phyloP scores from a whole-genome alignment of 2,888 invertebrate genomes.

The Antitype chi region DNA sequence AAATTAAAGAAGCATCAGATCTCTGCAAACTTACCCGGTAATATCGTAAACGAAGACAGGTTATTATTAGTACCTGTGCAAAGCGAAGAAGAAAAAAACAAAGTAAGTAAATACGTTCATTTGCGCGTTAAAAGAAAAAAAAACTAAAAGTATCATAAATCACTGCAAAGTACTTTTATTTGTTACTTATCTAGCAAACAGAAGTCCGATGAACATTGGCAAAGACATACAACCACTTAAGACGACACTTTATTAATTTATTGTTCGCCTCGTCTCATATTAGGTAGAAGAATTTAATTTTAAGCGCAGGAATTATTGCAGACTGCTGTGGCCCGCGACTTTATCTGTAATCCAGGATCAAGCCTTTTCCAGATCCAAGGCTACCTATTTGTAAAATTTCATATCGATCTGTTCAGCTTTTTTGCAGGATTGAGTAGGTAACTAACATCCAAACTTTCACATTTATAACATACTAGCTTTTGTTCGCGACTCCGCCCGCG shows the following conservation, averaged over 20 bases:
- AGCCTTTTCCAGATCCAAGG: not conserved
- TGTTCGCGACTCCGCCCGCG: too few relatives aligned
- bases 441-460: not conserved
- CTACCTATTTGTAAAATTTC: not conserved
- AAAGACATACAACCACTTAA: slow-evolving; percentile 37
- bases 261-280: slow-evolving; percentile 24
- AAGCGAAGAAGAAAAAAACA: not conserved
- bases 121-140: not conserved
- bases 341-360: not conserved
- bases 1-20: not conserved
- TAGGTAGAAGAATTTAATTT: slow-evolving; percentile 33
- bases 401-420: not conserved
- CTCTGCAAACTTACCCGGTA: too few relatives aligned
- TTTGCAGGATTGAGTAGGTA: not conserved
- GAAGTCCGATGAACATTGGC: slow-evolving; percentile 13
- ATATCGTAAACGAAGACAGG: not conserved
- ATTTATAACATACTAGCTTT: too few relatives aligned
- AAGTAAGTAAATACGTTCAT: not conserved
- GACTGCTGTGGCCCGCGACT: rapidly evolving
- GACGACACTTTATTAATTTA: slow-evolving; percentile 50
- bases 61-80: not conserved
- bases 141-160: slow-evolving; percentile 29
- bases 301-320: slow-evolving; percentile 17
- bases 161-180: slow-evolving; percentile 32
- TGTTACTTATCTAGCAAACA: slow-evolving; percentile 29